phyloP scores from a whole-genome alignment of 1,140 invertebrate species.

The Prorops nasuta region DNA sequence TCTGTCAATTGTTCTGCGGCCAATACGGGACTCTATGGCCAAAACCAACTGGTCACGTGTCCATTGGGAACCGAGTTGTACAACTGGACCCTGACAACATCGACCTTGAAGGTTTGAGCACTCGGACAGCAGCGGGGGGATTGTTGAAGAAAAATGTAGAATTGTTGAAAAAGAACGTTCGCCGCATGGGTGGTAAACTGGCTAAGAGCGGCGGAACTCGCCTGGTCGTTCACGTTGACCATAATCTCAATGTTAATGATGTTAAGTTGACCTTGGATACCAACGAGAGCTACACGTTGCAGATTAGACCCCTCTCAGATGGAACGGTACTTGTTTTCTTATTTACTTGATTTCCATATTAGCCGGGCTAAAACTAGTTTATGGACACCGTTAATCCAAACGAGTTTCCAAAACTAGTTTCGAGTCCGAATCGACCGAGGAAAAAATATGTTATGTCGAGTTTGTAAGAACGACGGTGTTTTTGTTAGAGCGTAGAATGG shows the following conservation, averaged over 20 bases:
- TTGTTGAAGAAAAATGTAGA: constrained; percentile 50
- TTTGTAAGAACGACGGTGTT: too few relatives aligned
- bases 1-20: constrained; percentile 49
- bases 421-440: too few relatives aligned
- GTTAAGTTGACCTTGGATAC: constrained; percentile 59
- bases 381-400: too few relatives aligned
- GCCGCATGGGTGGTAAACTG: constrained; percentile 10
- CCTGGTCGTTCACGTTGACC: constrained; percentile 37
- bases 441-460: too few relatives aligned
- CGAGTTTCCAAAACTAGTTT: too few relatives aligned
- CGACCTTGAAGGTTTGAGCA: constrained; percentile 43
- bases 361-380: too few relatives aligned
- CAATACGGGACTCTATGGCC: constrained; percentile 69
- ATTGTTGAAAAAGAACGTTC: constrained; percentile 31
- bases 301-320: constrained; percentile 5
- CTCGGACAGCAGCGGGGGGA: constrained; percentile 44
- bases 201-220: constrained; percentile 32
- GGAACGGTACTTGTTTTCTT: too few relatives aligned
- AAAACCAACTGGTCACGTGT: constrained; percentile 64
- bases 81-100: constrained; percentile 64
- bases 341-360: too few relatives aligned
- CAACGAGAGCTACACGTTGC: constrained; percentile 68
- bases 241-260: constrained; percentile 16
- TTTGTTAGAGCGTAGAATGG: too few relatives aligned
- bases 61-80: constrained; percentile 60